These are phyloP conservation scores for Hippasteria phrygiana DNA, from an alignment of 53 echinoderm and acorn worm species.

Conservation along the genomic window DNA sequence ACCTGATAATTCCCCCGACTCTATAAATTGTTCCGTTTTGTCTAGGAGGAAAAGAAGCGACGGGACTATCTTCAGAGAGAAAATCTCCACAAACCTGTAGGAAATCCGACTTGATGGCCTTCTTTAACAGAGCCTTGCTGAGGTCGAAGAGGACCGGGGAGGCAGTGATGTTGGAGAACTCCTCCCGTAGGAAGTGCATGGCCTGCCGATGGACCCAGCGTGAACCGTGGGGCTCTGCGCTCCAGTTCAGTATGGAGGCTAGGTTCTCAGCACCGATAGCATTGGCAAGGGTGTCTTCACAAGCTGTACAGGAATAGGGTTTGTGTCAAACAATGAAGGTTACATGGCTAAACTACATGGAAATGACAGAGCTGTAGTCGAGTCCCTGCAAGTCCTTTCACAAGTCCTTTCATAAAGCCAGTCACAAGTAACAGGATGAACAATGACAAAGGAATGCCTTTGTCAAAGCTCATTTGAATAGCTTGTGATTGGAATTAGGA, in stretches of 20 bases:
- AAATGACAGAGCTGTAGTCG: too few relatives aligned
- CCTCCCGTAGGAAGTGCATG: conserved; percentile 94
- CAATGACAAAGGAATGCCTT: too few relatives aligned
- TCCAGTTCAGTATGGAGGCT: conserved; percentile 91
- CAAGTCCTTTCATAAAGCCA: too few relatives aligned
- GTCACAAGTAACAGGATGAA: too few relatives aligned
- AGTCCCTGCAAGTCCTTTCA: too few relatives aligned
- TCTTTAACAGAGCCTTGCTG: conserved; percentile 78
- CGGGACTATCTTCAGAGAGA: neutral
- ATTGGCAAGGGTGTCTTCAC: conserved; percentile 91
- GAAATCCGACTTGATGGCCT: conserved; percentile 94
- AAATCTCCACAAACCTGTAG: conserved; percentile 77
- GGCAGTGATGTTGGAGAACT: conserved; percentile 81
- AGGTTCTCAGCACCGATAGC: conserved; percentile 90
- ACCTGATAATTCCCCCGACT: too few relatives aligned
- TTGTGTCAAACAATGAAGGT: too few relatives aligned
- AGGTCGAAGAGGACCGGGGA: conserved; percentile 92
- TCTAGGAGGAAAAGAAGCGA: too few relatives aligned
- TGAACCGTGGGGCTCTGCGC: conserved; percentile 94
- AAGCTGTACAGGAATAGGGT: conserved; percentile 74
- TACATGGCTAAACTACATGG: too few relatives aligned
- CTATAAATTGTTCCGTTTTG: too few relatives aligned
- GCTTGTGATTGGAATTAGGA: too few relatives aligned
- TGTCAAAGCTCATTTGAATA: too few relatives aligned
- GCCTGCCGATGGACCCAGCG: conserved; percentile 95